Base-by-base conservation (phyloP, 2,113 vertebrate species). In the Actinemys pallida region DNA sequence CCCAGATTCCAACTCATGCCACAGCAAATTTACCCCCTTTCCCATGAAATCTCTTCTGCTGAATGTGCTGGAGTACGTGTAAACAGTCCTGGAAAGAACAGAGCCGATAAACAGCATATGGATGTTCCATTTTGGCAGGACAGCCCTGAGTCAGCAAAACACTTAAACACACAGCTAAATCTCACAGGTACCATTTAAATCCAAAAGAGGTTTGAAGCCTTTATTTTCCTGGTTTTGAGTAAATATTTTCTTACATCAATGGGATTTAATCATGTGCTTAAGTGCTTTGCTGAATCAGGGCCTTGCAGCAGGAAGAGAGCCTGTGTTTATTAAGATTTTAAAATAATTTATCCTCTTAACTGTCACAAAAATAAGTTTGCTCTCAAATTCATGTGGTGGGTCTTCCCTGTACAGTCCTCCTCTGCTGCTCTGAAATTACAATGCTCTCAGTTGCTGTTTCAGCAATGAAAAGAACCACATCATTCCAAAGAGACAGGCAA, bases 181-280 rank as follows among this genome's bases (percentile, higher is more conserved):
- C 54, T 87, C 75, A 56, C 24, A 83, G 89, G 80, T 65, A 16
- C 62, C 62, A n/a, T 35, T 65, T 65, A 93, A 88, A 80, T 52
- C 42, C 31, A 83, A 84, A 89, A 47, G 39, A 19, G 29, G 72
- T 75, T 31, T 91, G 81, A 93, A 91, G 86, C 10, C 2, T 54
- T 91, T 85, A 20, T 56, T 76, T 45, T 42, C 72, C 72, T 42
- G 39, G 39, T 76, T 76, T 76, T 76, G 22, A 76, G 72, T n/a
- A 27, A 10, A 5, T 2, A 27, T 57, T 10, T 45, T 69, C 35
- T 3, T 4, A 39, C 17, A 59, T 84, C 49, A 87, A 45, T 31
- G 84, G 35, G 62, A 45, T 54, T 56, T 83, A 56, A 57, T 57
- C 54, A 54, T 14, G 27, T 78, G 54, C 52, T 29, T 7, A 86